A percentile compares a stretch with the other conserved stretches of the same genome.
Evolutionary conservation across 2,888 invertebrate species (phyloP).

Genomic region (Athalia circularis): DNA sequence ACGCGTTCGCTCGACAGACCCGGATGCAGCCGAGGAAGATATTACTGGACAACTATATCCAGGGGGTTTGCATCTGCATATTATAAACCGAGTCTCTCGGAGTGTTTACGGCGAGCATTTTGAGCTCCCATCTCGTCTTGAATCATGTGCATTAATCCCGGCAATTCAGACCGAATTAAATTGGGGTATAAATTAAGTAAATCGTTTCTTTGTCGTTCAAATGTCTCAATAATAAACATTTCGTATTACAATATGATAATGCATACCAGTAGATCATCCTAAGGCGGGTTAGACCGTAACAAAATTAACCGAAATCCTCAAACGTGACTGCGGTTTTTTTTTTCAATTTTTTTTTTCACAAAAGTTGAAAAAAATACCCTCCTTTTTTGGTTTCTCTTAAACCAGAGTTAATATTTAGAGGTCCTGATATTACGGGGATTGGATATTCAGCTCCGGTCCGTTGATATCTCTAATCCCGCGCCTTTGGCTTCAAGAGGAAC

Average conservation of each 20-base stretch:
- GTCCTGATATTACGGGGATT: too few species aligned
- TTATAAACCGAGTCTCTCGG: conserved; percentile 17
- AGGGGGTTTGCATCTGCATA: conserved; percentile 36
- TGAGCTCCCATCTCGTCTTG: conserved; percentile 30
- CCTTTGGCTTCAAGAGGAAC: neutral
- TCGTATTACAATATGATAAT: neutral
- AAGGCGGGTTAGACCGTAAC: too few species aligned
- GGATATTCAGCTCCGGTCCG: too few species aligned
- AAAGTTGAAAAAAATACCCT: too few species aligned
- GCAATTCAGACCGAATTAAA: conserved; percentile 11
- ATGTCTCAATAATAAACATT: conserved; percentile 27
- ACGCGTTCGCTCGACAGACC: conserved; percentile 35
- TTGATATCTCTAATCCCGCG: too few species aligned
- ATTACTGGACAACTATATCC: conserved; percentile 39
- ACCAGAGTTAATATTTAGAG: too few species aligned
- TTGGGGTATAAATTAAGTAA: conserved; percentile 30
- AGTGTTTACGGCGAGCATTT: conserved; percentile 23
- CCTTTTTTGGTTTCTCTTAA: too few species aligned
- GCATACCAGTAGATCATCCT: too few species aligned
- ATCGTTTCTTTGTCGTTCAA: conserved; percentile 29
- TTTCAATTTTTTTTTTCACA: too few species aligned
- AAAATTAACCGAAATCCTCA: too few species aligned
- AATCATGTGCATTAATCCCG: conserved; percentile 15
- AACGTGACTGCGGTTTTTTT: too few species aligned
- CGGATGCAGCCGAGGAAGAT: conserved; percentile 38